phyloP scores from a whole-genome alignment of 2,888 invertebrate genomes.

The Ochropleura plecta region DNA sequence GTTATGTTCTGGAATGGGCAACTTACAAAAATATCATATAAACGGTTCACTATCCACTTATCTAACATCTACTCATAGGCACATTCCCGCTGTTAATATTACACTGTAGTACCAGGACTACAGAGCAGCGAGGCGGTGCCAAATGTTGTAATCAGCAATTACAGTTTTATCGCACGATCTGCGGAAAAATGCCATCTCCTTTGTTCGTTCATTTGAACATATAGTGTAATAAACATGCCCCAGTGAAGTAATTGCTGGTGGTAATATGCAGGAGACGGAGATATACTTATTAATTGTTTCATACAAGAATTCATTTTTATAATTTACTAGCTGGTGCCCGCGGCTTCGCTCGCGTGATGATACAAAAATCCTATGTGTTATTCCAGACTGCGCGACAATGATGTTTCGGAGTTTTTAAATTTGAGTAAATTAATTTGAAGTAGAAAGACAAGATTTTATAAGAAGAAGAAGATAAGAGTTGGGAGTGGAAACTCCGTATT shows the following conservation, averaged over 20 bases:
- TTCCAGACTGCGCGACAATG: too few relatives aligned
- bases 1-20: neutral
- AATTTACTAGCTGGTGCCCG: too few relatives aligned
- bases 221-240: constrained; percentile 30
- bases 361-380: too few relatives aligned
- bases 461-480: too few relatives aligned
- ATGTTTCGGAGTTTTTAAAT: too few relatives aligned
- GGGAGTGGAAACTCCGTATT: too few relatives aligned
- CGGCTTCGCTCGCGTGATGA: too few relatives aligned
- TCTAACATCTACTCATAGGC: neutral
- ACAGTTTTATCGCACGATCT: constrained; percentile 47
- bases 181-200: constrained; percentile 42
- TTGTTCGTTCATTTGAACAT: constrained; percentile 41
- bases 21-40: neutral
- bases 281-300: neutral
- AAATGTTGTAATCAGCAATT: constrained; percentile 53
- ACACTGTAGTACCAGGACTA: constrained; percentile 7
- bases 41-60: neutral
- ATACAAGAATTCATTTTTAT: too few relatives aligned
- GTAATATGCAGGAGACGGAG: neutral
- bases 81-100: constrained; percentile 23
- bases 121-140: constrained; percentile 14
- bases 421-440: too few relatives aligned
- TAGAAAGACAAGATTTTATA: too few relatives aligned
- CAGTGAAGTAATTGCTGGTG: constrained; percentile 11